Percentiles rank a stretch among this genome's conserved stretches.
Evolutionary conservation across 2,888 invertebrate species (phyloP).

Genomic region (Lagria hirta): DNA sequence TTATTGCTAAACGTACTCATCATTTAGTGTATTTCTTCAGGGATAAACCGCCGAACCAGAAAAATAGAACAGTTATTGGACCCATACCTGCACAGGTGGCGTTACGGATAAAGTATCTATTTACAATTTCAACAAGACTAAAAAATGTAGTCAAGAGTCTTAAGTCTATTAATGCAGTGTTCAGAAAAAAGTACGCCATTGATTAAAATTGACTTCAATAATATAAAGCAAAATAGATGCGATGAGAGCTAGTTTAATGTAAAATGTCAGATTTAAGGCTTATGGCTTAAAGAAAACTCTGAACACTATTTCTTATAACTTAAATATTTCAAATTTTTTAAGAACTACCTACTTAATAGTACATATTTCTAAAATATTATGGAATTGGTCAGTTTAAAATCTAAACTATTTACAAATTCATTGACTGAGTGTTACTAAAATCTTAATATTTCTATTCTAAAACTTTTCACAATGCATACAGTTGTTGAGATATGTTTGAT

Average conservation of each 20-base stretch:
- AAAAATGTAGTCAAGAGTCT: conserved; percentile 4
- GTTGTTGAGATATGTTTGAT: conserved; percentile 17
- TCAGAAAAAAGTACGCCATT: conserved; percentile 24
- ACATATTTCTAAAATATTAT: conserved; percentile 9
- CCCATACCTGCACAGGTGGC: conserved; percentile 38
- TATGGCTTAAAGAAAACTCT: conserved; percentile 13
- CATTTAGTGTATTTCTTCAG: too few species aligned
- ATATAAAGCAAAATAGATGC: conserved; percentile 6
- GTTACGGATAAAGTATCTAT: conserved; percentile 14
- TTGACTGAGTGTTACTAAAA: conserved; percentile 23
- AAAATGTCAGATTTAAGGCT: conserved; percentile 19
- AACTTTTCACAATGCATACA: too few species aligned
- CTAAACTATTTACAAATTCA: conserved; percentile 31
- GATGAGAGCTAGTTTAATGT: not conserved
- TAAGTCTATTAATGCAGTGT: conserved; percentile 14
- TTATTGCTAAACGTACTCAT: too few species aligned
- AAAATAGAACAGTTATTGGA: conserved; percentile 42
- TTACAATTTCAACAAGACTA: conserved; percentile 11
- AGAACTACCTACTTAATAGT: too few species aligned
- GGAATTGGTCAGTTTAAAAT: conserved; percentile 35
- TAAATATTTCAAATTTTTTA: conserved; percentile 9
- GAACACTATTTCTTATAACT: conserved; percentile 18
- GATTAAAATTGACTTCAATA: conserved; percentile 18
- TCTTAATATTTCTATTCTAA: too few species aligned
- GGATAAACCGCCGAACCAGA: conserved; percentile 26